Percentiles rank a stretch among this genome's conserved stretches.
Conservation (phyloP, 2,113 vertebrate species). For the Otolemur garnettii region DNA sequence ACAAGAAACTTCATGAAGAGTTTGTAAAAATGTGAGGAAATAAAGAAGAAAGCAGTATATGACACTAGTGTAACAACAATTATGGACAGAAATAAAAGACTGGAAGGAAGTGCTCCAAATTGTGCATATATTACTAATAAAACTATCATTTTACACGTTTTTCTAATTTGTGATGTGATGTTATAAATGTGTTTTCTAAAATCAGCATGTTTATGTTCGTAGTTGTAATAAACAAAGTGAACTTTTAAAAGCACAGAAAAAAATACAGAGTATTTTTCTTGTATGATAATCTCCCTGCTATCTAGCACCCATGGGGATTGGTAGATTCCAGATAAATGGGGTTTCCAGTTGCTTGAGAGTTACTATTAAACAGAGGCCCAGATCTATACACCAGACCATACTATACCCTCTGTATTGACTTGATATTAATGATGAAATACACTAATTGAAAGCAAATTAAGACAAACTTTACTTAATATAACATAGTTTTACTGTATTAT, state of each 20-base stretch:
- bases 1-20: slow-evolving; percentile 8
- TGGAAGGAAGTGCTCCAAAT: not conserved
- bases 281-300: not conserved
- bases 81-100: slow-evolving; percentile 34
- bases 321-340: too few relatives aligned
- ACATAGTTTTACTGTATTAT: too few relatives aligned
- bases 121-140: not conserved
- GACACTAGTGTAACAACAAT: not conserved
- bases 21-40: not conserved
- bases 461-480: too few relatives aligned
- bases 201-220: not conserved
- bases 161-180: not conserved
- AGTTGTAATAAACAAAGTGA: slow-evolving; percentile 10
- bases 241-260: slow-evolving; percentile 34
- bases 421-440: too few relatives aligned
- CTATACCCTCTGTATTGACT: too few relatives aligned
- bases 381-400: too few relatives aligned
- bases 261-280: slow-evolving; percentile 54
- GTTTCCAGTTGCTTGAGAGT: too few relatives aligned
- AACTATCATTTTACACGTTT: not conserved
- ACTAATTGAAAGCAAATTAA: too few relatives aligned
- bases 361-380: too few relatives aligned
- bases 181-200: slow-evolving; percentile 44
- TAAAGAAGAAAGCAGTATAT: not conserved
- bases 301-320: too few relatives aligned